Evolutionary conservation across 1,140 invertebrate species (phyloP).

Genomic region (Mamestra configurata): DNA sequence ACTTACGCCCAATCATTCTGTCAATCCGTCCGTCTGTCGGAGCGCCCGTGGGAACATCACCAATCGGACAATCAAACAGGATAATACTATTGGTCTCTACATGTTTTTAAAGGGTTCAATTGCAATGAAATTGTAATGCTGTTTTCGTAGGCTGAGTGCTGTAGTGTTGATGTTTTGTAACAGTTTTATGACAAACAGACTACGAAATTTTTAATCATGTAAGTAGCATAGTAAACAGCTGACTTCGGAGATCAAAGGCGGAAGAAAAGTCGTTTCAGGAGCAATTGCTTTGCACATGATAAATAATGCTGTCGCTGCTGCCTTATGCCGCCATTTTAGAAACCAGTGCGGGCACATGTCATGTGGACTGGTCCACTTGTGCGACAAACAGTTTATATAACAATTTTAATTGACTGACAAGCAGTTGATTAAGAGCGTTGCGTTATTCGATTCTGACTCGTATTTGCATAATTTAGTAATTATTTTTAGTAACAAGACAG

Average conservation of each 20-base stretch:
- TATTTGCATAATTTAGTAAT: conserved; percentile 36
- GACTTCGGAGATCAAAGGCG: background rate
- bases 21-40: conserved; percentile 64
- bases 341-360: conserved; percentile 19
- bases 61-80: conserved; percentile 56
- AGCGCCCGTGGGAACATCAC: conserved; percentile 64
- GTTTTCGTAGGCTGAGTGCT: background rate
- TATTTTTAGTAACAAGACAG: conserved; percentile 49
- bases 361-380: conserved; percentile 5
- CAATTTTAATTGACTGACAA: conserved; percentile 47
- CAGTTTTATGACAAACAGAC: background rate
- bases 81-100: conserved; percentile 38
- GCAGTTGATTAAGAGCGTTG: conserved; percentile 31
- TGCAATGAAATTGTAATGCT: background rate
- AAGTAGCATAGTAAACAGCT: background rate
- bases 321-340: background rate
- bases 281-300: background rate
- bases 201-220: background rate
- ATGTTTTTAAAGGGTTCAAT: conserved; percentile 29
- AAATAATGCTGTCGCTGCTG: background rate
- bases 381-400: conserved; percentile 47
- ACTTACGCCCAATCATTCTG: conserved; percentile 74
- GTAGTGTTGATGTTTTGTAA: background rate
- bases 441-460: conserved; percentile 3
- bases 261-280: conserved; percentile 1